Evolutionary conservation across 2,888 invertebrate genomes (phyloP), one percentile per base, ranked within the genome.

Genomic region (Orthosia gothica): DNA sequence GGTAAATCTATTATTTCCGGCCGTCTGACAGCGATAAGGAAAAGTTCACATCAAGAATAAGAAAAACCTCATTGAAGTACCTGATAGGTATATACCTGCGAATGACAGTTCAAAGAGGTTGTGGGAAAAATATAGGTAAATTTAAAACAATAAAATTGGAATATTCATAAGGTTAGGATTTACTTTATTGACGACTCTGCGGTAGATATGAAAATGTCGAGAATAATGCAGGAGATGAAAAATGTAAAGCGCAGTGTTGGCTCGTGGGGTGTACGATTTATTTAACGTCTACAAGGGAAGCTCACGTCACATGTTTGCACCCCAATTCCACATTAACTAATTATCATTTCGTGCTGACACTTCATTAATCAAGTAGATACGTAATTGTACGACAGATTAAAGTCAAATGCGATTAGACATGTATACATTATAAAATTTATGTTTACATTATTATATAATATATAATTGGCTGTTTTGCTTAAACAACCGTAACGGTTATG

Each of bases 1-100:
- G 64, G 64, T 83, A 72, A 57, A 80, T 80, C 57, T 82, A 55
- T 76, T 79, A 77, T 72, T 65, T 65, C 55, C 54, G 26, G 5
- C 40, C 55, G 40, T 65, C 20, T 50, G 67, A 68, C 52, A 49
- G 67, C 58, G 26, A 68, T 68, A 57, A 83, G 64, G 63, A 72
- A 72, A 82, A 61, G 5, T 47, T 68, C 47, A 54, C 58, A 82
- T 77, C 52, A 69, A 45, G 23, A 82, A 62, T 72, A 65, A 47
- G 16, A 73, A 63, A 72, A 79, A 49, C 54, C 49, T 40, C 15
- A 79, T 66, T 59, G 58, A 64, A 70, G 61, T 58, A 67, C 16
- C 47, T 54, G 52, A 64, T 12, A 59, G 32, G 58, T 63, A 16
- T 63, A 16, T 54, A 55, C 52, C 67, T 67, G 52, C 54, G 50